These are phyloP conservation scores for Drosophila rellima DNA, from an alignment of 2,888 invertebrate species.

Conservation along the genomic window DNA sequence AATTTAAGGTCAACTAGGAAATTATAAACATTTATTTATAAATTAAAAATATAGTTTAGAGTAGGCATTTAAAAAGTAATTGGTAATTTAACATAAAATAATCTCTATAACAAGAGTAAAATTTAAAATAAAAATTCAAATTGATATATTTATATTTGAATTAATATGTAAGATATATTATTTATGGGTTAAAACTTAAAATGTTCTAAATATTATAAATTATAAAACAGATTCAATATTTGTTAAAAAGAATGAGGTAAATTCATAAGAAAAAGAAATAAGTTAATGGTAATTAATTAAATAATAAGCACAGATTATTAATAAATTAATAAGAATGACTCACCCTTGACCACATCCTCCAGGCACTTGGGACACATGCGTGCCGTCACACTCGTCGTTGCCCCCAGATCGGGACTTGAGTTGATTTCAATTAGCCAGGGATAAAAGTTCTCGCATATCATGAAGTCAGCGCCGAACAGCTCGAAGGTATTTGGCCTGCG, in stretches of 20 bases:
- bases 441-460: slow-evolving; percentile 94
- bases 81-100: not conserved
- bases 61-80: too few relatives aligned
- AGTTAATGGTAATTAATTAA: not conserved
- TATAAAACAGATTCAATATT: too few relatives aligned
- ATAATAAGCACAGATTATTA: too few relatives aligned
- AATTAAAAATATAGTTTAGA: too few relatives aligned
- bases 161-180: too few relatives aligned
- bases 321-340: slow-evolving; percentile 22
- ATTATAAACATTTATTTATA: too few relatives aligned
- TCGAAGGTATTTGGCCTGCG: slow-evolving; percentile 93
- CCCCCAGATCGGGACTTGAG: slow-evolving; percentile 95
- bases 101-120: not conserved
- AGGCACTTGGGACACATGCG: slow-evolving; percentile 94
- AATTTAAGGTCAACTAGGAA: not conserved
- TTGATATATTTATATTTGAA: too few relatives aligned
- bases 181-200: too few relatives aligned
- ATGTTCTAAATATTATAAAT: too few relatives aligned
- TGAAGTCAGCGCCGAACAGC: slow-evolving; percentile 97
- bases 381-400: slow-evolving; percentile 95
- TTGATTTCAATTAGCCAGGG: slow-evolving; percentile 98
- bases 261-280: too few relatives aligned
- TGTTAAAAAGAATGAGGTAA: too few relatives aligned
- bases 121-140: too few relatives aligned
- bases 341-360: slow-evolving; percentile 96